Percentiles rank a stretch among this genome's conserved stretches.
Evolutionary conservation across 1,140 invertebrate genomes (phyloP).

Genomic region (Lucilia sericata): DNA sequence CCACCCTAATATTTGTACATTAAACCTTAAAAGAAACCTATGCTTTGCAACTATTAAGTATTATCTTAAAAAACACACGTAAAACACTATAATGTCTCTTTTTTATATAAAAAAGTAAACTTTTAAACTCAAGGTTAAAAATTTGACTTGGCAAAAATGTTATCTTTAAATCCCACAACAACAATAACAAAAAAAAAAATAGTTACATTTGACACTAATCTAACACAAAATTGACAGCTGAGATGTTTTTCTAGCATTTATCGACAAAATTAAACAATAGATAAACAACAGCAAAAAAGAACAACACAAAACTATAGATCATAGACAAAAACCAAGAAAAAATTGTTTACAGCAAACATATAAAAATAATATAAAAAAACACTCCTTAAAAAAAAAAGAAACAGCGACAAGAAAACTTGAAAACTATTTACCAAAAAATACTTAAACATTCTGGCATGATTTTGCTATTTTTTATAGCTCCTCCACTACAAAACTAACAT

Average conservation of each 20-base stretch:
- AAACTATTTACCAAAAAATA: constrained; percentile 30
- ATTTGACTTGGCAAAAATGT: background rate
- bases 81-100: too few species aligned
- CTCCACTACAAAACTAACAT: too few species aligned
- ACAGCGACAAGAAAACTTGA: background rate
- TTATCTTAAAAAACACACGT: too few species aligned
- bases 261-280: constrained; percentile 30
- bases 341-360: background rate
- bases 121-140: too few species aligned
- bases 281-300: background rate
- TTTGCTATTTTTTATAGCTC: constrained; percentile 6
- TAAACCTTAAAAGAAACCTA: too few species aligned
- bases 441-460: constrained; percentile 31
- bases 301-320: constrained; percentile 26
- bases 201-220: constrained; percentile 36
- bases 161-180: background rate
- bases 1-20: too few species aligned
- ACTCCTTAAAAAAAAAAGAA: constrained; percentile 30
- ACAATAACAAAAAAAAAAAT: background rate
- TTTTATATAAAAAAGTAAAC: too few species aligned
- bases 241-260: constrained; percentile 17
- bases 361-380: constrained; percentile 10
- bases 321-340: constrained; percentile 25
- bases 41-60: too few species aligned
- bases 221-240: constrained; percentile 31